Evolutionary conservation across 2,113 vertebrate species (phyloP).

Genomic region (Narcine bancroftii): DNA sequence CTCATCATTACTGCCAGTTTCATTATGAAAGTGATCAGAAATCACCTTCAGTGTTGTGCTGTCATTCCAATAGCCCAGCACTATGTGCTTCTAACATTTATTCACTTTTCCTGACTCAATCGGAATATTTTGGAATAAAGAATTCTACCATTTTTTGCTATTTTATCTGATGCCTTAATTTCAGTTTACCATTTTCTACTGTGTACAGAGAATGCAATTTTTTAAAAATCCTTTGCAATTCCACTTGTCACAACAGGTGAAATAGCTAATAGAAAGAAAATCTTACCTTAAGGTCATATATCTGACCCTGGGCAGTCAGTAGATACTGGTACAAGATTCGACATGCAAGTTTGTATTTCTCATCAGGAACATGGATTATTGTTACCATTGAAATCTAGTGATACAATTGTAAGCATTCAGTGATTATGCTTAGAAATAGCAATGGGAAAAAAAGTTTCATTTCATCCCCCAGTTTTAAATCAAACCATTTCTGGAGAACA

Average conservation of each 20-base stretch:
- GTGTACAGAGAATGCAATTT: background rate
- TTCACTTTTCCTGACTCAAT: background rate
- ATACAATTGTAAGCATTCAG: conserved; percentile 25
- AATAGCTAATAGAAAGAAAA: background rate
- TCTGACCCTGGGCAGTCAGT: conserved; percentile 76
- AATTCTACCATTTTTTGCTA: background rate
- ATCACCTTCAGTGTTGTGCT: background rate
- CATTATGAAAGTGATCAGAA: background rate
- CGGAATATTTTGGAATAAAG: background rate
- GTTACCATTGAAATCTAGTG: conserved; percentile 75
- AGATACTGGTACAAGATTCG: conserved; percentile 84
- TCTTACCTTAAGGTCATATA: conserved; percentile 85
- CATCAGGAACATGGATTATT: conserved; percentile 83
- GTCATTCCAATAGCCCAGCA: background rate
- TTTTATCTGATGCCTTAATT: background rate
- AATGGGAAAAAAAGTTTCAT: background rate
- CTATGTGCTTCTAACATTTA: background rate
- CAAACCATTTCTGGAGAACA: no score
- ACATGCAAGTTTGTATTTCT: conserved; percentile 71
- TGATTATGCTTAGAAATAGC: background rate
- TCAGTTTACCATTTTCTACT: no score
- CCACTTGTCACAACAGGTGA: background rate
- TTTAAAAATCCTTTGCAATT: background rate
- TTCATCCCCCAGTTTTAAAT: no score
- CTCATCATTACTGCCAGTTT: background rate